phyloP scores from a whole-genome alignment of 2,888 invertebrate species.

The Hedychridium roseum region DNA sequence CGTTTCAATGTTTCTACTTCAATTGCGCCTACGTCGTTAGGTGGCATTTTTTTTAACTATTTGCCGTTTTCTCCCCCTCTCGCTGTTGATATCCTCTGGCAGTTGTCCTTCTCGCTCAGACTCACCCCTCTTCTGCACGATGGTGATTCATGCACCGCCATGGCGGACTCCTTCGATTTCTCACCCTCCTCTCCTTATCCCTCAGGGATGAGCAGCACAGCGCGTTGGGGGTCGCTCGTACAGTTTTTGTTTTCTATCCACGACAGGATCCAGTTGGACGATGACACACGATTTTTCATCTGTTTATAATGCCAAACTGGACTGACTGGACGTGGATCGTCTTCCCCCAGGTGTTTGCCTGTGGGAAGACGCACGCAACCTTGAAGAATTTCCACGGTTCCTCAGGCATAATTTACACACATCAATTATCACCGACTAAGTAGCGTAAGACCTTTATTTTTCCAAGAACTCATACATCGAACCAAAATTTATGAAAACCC shows the following conservation, averaged over 20 bases:
- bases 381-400: constrained; percentile 13
- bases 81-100: no score
- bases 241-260: constrained; percentile 19
- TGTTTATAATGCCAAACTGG: constrained; percentile 23
- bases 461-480: no score
- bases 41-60: no score
- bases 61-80: no score
- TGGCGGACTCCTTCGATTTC: constrained; percentile 27
- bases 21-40: neutral
- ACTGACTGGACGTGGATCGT: constrained; percentile 20
- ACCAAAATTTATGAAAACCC: no score
- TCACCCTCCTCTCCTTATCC: constrained; percentile 4
- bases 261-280: constrained; percentile 6
- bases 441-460: no score
- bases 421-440: no score
- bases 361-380: constrained; percentile 18
- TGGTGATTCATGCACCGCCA: constrained; percentile 33
- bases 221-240: constrained; percentile 18
- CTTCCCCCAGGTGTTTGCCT: constrained; percentile 25
- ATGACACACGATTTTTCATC: constrained; percentile 12
- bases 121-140: constrained; percentile 19
- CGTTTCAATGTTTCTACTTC: neutral
- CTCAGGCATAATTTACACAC: no score
- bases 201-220: neutral
- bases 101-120: neutral